Base-by-base conservation (phyloP, 1,140 invertebrate species). In the Formica exsecta region DNA sequence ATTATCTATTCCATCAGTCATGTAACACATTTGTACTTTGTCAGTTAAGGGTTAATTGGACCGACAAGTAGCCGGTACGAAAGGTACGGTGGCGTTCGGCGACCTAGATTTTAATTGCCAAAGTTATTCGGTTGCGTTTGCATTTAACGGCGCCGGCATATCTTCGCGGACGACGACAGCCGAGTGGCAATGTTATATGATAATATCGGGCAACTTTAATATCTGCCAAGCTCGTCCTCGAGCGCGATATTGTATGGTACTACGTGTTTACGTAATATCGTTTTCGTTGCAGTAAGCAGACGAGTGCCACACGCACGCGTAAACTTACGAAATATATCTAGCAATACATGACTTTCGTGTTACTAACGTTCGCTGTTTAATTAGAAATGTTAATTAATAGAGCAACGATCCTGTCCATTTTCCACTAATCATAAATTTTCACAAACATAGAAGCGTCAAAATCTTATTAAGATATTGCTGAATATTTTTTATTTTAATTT, bases 81-180 rank as follows among this genome's bases (percentile, higher is more conserved):
- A 32, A 13, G 61, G 48, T 51, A 51, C 29, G 9, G 44, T 54
- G 65, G 25, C 44, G 16, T 81, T 75, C 62, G 70, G 75, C 51
- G 64, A 76, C 57, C 70, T 48, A 74, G 61, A 88, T 88, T 88
- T 81, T 86, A 88, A 86, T 86, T 86, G 85, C 29, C 62, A 32
- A 86, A 81, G 62, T 88, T 88, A 85, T 86, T 74, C 61, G 62
- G 61, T 41, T 16, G 41, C 75, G 22, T 74, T 84, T n/a, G 29
- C 41, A 57, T 51, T 77, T 44, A 61, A 11, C 13, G 41, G n/a
- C 61, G 19, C 81, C 13, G 41, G n/a, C 61, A 11, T 86, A 86
- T 86, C 64, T 81, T 61, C 19, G 22, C 38, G 38, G 6, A 36
- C 38, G 16, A 16, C 51, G 38, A 48, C 54, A 62, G 51, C 36